Base-by-base conservation (phyloP, 2,888 invertebrate species). In the Aphrophora alni region DNA sequence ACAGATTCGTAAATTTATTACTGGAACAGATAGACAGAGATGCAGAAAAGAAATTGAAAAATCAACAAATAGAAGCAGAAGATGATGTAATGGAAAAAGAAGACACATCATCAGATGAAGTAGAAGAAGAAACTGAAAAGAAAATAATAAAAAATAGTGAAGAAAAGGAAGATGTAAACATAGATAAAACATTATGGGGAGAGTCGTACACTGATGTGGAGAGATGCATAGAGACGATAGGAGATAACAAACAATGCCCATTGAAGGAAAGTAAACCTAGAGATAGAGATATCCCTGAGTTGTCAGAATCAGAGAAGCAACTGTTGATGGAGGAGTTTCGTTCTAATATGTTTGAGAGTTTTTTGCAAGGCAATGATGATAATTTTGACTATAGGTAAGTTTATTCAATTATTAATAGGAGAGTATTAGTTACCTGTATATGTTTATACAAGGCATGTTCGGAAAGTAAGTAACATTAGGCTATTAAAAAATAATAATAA, bases 291-390 rank as follows among this genome's bases (percentile, higher is more conserved):
- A 75, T 77, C 76, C 51, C 12, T 69, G 78, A 83, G 68, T 68
- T 87, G n/a, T 82, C 87, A 71, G 87, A 88, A 24, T 87, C 87
- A 28, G 89, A 90, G 83, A 89, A 88, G 83, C 90, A 91, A 82
- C 88, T 96, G 70, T 88, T 97, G 0, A 90, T 92, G 80, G 92
- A 95, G 86, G 97, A 98, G 88, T 97, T 97, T 87, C 88, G 94
- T 8, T 93, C 94, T 71, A 92, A 94, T 84, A 97, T 97, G 96
- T 95, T 95, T 87, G 92, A 93, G 85, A 94, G 92, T 86, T 98
- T 97, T 87, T 88, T 98, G 59, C 92, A 93, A 83, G 97, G 97
- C 0, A 91, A 93, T 86, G 97, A 97, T 88, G 86, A 87, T 77
- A 94, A 95, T 84, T 95, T 96, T 89, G 95, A 98, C 88, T 98